Evolutionary conservation across 2,888 invertebrate genomes (phyloP), one percentile per base, ranked within the genome.

Genomic region (Dasypolia templi): DNA sequence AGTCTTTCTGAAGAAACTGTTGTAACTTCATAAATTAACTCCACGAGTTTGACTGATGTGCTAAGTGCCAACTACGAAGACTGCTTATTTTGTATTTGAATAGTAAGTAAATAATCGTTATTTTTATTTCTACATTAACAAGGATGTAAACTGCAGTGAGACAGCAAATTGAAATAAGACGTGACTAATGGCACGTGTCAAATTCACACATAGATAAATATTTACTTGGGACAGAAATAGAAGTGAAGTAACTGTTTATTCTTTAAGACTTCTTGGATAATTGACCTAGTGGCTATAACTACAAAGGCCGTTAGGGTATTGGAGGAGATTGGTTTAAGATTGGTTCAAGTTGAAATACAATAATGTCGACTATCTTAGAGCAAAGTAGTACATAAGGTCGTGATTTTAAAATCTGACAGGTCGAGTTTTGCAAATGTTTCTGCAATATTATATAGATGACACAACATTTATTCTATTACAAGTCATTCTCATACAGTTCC

Each of bases 121-220:
- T 42, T 77, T 76, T 69, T 63, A 77, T 68, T 59, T 62, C 62
- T 56, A 53, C 49, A 49, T 53, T 72, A 66, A 67, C 72, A 65
- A 26, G 44, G 80, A 61, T 67, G 70, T 49, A 69, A 77, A 78
- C 39, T 79, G 32, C 67, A 65, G 11, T 72, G 55, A 53, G 69
- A 72, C 79, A 77, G 46, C 67, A 51, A 61, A 76, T 75, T 78
- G 70, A 65, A 35, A 58, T 26, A 35, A 42, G 49, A 75, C 84
- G 77, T 81, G 85, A 66, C 69, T 49, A 66, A 66, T 58, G 12
- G 46, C 73, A 73, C 76, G 74, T 77, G 77, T 72, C 63, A 58
- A n/a, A 84, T 81, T 77, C 72, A 53, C 76, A 80, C 53, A 63
- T 69, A 75, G 49, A 64, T 69, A 74, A 86, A 86, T 76, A 86